Percentiles rank a stretch among this genome's conserved stretches.
Conservation (phyloP, 2,797 vertebrate genomes). For the Tympanoctomys barrerae region DNA sequence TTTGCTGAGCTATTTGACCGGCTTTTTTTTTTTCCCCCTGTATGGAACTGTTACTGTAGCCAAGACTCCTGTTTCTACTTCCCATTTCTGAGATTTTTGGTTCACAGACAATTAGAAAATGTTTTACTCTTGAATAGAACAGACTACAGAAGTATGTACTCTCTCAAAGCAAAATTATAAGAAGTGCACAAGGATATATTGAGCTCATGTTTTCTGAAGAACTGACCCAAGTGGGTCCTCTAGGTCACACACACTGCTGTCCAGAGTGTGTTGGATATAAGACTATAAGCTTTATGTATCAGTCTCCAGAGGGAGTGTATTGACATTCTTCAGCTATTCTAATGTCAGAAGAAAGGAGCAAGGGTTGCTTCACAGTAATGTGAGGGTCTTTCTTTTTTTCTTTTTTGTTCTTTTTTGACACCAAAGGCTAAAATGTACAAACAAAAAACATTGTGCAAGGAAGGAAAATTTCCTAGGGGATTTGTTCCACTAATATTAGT, state of each 20-base stretch:
- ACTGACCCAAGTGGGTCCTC: constrained; percentile 80
- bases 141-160: constrained; percentile 43
- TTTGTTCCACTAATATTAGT: neutral
- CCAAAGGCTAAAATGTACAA: constrained; percentile 85
- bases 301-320: constrained; percentile 83
- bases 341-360: constrained; percentile 84
- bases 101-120: neutral
- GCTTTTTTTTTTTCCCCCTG: too few relatives aligned
- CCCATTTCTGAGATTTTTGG: constrained; percentile 57
- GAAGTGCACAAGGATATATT: neutral
- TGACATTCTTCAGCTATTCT: constrained; percentile 84
- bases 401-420: constrained; percentile 65
- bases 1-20: too few relatives aligned
- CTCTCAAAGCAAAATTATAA: constrained; percentile 16
- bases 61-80: neutral
- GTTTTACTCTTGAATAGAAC: neutral
- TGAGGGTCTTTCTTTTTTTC: neutral
- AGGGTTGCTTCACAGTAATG: constrained; percentile 85
- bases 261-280: constrained; percentile 81
- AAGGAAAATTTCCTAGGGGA: constrained; percentile 1
- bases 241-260: constrained; percentile 84
- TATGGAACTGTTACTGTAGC: neutral
- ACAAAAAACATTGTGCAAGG: neutral
- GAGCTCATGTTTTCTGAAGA: constrained; percentile 68
- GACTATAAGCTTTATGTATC: constrained; percentile 83